Evolutionary conservation across 2,888 invertebrate species (phyloP).

Genomic region (Calephelis perditalis): DNA sequence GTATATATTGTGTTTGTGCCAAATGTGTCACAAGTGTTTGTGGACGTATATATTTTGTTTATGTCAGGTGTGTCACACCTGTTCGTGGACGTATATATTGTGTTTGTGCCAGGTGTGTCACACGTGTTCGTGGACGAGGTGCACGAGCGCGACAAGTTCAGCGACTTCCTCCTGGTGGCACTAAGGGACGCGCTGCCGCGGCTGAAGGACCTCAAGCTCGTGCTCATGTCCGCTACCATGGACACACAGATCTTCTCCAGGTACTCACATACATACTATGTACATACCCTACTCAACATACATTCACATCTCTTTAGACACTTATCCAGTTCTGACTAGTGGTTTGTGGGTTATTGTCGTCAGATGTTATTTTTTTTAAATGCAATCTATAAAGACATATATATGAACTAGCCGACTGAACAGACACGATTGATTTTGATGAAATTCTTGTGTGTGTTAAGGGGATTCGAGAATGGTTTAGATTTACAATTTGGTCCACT

Average conservation of each 20-base stretch:
- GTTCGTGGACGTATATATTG: too few species aligned
- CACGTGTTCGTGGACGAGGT: constrained; percentile 96
- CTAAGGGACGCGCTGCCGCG: constrained; percentile 85
- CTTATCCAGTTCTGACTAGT: too few species aligned
- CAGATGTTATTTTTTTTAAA: too few species aligned
- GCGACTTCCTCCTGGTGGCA: constrained; percentile 94
- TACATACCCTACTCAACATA: not conserved
- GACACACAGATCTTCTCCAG: constrained; percentile 88
- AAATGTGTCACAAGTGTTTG: constrained; percentile 90
- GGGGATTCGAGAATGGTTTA: too few species aligned
- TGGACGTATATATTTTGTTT: constrained; percentile 80
- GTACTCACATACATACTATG: constrained; percentile 32
- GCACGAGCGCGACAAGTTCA: constrained; percentile 95
- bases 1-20: constrained; percentile 16
- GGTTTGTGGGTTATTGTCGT: too few species aligned
- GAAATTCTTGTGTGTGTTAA: too few species aligned
- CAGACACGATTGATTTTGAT: too few species aligned
- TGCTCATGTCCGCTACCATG: constrained; percentile 97
- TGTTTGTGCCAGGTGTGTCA: constrained; percentile 78
- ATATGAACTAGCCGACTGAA: too few species aligned
- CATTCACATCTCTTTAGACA: not conserved
- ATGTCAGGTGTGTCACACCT: not conserved
- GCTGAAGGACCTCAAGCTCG: constrained; percentile 85
- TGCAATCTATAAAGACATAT: too few species aligned
- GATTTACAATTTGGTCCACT: too few species aligned